Conservation (phyloP, 2,797 vertebrate genomes). For the Iguana delicatissima region DNA sequence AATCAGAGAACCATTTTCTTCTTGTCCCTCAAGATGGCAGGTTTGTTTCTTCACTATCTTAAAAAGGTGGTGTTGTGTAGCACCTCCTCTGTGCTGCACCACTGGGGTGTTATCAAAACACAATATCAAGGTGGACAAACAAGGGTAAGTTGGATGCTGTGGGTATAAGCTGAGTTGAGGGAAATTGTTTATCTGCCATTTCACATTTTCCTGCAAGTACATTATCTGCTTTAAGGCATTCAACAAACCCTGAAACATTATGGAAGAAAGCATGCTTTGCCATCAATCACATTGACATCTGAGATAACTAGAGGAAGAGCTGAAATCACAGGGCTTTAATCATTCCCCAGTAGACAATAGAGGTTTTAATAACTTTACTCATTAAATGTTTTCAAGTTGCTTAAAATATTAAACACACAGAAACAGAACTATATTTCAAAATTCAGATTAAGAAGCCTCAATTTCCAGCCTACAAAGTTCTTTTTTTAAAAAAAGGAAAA, state of each 20-base stretch:
- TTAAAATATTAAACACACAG: slow-evolving; percentile 35
- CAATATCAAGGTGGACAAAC: slow-evolving; percentile 21
- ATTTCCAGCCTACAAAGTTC: background rate
- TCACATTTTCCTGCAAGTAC: slow-evolving; percentile 59
- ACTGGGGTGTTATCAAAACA: slow-evolving; percentile 41
- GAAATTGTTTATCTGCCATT: slow-evolving; percentile 65
- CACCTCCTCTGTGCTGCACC: slow-evolving; percentile 1
- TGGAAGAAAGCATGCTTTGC: slow-evolving; percentile 58
- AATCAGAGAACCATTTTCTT: slow-evolving; percentile 13
- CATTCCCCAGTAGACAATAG: slow-evolving; percentile 45
- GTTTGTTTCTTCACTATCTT: slow-evolving; percentile 3
- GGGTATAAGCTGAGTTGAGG: slow-evolving; percentile 52
- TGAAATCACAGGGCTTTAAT: slow-evolving; percentile 62
- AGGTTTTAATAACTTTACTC: slow-evolving; percentile 51
- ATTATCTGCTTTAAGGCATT: slow-evolving; percentile 60
- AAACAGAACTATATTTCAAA: slow-evolving; percentile 19
- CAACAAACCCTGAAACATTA: slow-evolving; percentile 48
- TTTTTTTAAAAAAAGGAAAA: background rate
- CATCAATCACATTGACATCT: slow-evolving; percentile 66
- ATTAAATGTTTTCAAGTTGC: slow-evolving; percentile 38
- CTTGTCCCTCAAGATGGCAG: background rate
- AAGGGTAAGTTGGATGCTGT: slow-evolving; percentile 26
- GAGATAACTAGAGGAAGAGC: slow-evolving; percentile 62
- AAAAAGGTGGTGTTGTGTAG: background rate
- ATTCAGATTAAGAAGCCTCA: slow-evolving; percentile 32